Conservation (phyloP, 2,113 vertebrate species). For the Anoura caudifer region DNA sequence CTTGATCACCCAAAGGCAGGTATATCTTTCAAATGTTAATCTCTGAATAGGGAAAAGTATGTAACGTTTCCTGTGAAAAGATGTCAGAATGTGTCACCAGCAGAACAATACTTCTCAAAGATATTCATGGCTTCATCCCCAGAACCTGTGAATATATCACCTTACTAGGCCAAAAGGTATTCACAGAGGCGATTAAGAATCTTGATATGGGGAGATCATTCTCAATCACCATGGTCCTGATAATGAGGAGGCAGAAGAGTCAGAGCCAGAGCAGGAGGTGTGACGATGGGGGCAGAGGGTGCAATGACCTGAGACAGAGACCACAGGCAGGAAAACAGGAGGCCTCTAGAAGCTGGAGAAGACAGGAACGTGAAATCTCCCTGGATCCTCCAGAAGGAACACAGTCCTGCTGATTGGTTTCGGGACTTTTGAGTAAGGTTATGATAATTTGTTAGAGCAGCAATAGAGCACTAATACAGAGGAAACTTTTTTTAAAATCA, state of each 20-base stretch:
- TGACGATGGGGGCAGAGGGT: neutral
- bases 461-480: neutral
- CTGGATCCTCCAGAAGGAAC: neutral
- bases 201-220: neutral
- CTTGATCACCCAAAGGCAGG: neutral
- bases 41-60: neutral
- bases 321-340: no score
- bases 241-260: neutral
- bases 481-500: neutral
- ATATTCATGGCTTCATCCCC: neutral
- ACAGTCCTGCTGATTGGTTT: neutral
- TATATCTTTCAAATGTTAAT: neutral
- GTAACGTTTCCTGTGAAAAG: neutral
- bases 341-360: neutral
- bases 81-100: neutral
- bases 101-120: neutral
- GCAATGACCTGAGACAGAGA: neutral
- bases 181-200: neutral
- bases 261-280: neutral
- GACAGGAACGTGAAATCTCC: neutral
- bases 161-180: neutral
- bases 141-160: neutral
- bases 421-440: neutral
- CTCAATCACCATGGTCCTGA: neutral
- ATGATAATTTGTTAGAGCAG: neutral